A percentile compares a stretch with the other conserved stretches of the same genome.
These are phyloP conservation scores for Paradisaea rubra DNA, from an alignment of 2,113 vertebrate species.

Conservation along the genomic window DNA sequence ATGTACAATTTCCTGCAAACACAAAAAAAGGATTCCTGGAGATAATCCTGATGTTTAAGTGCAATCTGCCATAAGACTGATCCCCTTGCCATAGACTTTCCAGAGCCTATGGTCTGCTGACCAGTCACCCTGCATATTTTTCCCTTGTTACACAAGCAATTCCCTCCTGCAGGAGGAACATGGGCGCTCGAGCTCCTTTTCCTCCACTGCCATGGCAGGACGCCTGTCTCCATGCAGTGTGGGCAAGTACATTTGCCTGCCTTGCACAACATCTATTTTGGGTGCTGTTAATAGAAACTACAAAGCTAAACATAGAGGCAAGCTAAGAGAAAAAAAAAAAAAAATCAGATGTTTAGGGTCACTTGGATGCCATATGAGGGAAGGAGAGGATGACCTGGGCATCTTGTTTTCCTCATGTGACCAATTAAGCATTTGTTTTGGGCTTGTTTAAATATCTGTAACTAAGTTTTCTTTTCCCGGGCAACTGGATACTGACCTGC, in stretches of 20 bases:
- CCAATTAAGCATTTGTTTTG: background rate
- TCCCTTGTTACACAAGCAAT: background rate
- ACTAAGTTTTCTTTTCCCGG: background rate
- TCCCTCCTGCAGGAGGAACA: background rate
- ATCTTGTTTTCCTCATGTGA: background rate
- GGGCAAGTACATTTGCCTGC: background rate
- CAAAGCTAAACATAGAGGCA: background rate
- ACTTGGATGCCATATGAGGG: background rate
- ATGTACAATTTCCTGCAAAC: background rate
- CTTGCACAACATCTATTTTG: background rate
- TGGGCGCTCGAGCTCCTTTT: background rate
- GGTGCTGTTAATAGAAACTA: background rate
- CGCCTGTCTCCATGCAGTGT: background rate
- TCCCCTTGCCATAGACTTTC: background rate
- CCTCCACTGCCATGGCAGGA: background rate
- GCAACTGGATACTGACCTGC: background rate
- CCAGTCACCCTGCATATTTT: background rate
- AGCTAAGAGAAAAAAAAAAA: background rate
- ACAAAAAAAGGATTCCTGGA: background rate
- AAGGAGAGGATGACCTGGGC: background rate
- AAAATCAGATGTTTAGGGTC: background rate
- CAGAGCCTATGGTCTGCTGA: background rate
- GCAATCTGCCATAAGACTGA: background rate
- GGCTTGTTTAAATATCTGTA: slow-evolving; percentile 11
- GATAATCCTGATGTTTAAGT: background rate